phyloP scores from a whole-genome alignment of 2,888 invertebrate species.

The Papilio protenor region DNA sequence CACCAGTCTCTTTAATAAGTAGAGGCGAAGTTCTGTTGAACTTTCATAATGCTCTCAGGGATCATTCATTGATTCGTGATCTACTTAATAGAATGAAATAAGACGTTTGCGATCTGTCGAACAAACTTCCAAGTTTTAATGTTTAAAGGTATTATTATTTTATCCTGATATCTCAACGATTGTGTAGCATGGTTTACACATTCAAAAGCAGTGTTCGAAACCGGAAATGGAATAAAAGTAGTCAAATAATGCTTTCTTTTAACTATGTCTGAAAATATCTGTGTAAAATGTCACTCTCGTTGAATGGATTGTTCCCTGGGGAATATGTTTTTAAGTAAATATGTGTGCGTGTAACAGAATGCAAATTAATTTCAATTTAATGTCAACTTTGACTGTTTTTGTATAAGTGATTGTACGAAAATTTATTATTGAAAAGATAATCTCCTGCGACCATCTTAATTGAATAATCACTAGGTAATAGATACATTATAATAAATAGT shows the following conservation, averaged over 20 bases:
- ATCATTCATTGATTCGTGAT: conserved; percentile 68
- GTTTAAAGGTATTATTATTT: conserved; percentile 54
- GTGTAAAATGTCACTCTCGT: conserved; percentile 68
- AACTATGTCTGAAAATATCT: conserved; percentile 52
- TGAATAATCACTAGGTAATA: neutral
- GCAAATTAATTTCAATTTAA: conserved; percentile 78
- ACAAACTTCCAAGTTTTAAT: conserved; percentile 57
- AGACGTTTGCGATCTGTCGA: conserved; percentile 61
- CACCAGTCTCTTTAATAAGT: conserved; percentile 78
- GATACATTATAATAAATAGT: neutral
- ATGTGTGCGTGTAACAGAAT: conserved; percentile 60
- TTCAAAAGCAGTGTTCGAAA: neutral
- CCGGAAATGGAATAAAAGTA: conserved; percentile 22
- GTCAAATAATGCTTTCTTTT: conserved; percentile 47
- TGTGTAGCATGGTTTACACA: neutral
- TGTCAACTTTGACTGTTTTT: conserved; percentile 68
- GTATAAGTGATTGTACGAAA: conserved; percentile 68
- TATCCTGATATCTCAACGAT: neutral
- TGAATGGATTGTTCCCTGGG: conserved; percentile 74
- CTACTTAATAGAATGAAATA: conserved; percentile 58
- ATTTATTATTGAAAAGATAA: conserved; percentile 57
- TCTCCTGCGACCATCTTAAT: neutral
- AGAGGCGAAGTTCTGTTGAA: conserved; percentile 73
- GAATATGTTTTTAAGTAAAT: conserved; percentile 71
- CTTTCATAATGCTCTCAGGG: conserved; percentile 70